Evolutionary conservation across 2,797 vertebrate genomes (phyloP).

Genomic region (Anableps anableps): DNA sequence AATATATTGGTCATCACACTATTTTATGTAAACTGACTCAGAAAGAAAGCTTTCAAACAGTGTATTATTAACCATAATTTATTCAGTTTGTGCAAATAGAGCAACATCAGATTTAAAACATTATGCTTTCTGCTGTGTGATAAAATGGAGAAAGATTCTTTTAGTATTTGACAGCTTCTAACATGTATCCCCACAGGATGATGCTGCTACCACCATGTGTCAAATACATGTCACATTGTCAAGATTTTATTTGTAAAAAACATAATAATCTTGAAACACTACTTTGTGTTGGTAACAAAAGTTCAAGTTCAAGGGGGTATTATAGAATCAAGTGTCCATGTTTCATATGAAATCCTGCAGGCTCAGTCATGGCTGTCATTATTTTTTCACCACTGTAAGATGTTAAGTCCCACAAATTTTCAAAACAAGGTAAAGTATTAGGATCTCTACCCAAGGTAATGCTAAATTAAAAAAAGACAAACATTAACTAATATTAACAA

Average conservation of each 20-base stretch:
- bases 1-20: background rate
- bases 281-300: background rate
- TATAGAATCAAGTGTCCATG: constrained; percentile 10
- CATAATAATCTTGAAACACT: background rate
- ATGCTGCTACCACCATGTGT: background rate
- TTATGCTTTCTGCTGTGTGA: background rate
- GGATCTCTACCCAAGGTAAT: constrained; percentile 14
- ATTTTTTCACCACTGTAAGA: constrained; percentile 7
- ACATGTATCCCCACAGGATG: background rate
- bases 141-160: background rate
- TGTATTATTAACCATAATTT: background rate
- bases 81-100: background rate
- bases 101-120: background rate
- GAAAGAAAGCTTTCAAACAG: background rate
- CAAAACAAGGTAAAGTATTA: constrained; percentile 1
- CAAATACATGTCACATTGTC: background rate
- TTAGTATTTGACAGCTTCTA: background rate
- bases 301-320: background rate
- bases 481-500: background rate
- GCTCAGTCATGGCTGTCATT: constrained; percentile 23
- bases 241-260: background rate
- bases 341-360: constrained; percentile 29
- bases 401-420: constrained; percentile 21
- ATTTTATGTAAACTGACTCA: background rate
- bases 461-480: background rate